Conservation (phyloP, 2,888 invertebrate genomes). For the Limnephilus rhombicus region DNA sequence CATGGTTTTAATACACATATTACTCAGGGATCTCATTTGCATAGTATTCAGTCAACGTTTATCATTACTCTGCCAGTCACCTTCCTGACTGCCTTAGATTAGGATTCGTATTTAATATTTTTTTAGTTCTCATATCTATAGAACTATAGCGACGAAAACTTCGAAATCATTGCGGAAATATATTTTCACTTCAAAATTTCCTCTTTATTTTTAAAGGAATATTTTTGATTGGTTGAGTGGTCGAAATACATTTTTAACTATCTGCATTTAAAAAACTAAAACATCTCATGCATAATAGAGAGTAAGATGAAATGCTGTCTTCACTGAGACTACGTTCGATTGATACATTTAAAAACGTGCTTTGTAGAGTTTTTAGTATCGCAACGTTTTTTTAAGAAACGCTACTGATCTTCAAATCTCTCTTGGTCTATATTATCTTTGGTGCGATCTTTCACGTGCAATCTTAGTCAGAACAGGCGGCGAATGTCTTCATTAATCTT, state of each 20-base stretch:
- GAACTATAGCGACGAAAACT: no score
- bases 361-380: neutral
- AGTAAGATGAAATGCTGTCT: neutral
- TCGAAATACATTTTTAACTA: no score
- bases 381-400: neutral
- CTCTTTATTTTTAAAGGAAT: no score
- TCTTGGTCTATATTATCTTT: neutral
- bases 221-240: no score
- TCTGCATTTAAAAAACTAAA: neutral
- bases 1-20: no score
- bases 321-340: neutral
- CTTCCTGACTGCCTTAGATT: no score
- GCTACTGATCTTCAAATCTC: slow-evolving; percentile 28
- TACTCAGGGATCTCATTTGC: no score
- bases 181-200: neutral
- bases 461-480: slow-evolving; percentile 11
- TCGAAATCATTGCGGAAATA: no score
- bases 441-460: slow-evolving; percentile 16
- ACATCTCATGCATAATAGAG: neutral
- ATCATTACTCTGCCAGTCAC: no score
- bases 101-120: no score
- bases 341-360: neutral
- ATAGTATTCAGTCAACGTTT: no score
- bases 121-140: no score
- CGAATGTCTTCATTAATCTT: slow-evolving; percentile 40